Conservation (phyloP, 2,797 vertebrate genomes). For the Arremon aurantiirostris region DNA sequence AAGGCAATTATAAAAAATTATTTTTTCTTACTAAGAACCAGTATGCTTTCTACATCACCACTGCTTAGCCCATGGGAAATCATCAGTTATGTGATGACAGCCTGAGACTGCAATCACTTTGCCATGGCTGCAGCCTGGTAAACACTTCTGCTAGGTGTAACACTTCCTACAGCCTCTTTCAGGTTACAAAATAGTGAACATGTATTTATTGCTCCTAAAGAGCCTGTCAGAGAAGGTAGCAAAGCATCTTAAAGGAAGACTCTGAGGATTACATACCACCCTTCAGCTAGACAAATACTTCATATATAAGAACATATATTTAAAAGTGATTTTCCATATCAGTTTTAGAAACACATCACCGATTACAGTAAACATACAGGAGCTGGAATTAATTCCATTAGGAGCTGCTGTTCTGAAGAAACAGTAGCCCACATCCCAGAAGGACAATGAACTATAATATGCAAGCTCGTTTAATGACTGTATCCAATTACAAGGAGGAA, state of each 20-base stretch:
- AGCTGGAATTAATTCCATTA: slow-evolving; percentile 4
- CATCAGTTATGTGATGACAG: not conserved
- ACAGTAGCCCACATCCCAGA: slow-evolving; percentile 1
- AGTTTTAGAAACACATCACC: not conserved
- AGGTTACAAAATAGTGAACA: not conserved
- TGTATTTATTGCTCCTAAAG: not conserved
- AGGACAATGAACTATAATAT: slow-evolving; percentile 45
- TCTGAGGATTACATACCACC: not conserved
- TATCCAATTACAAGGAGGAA: slow-evolving; percentile 53
- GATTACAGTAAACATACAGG: not conserved
- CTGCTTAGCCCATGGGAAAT: not conserved
- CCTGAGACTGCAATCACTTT: not conserved
- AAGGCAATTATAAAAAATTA: not conserved
- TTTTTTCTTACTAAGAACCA: not conserved
- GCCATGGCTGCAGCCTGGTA: not conserved
- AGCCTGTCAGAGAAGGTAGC: not conserved
- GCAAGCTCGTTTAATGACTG: slow-evolving; percentile 54
- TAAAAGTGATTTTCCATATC: not conserved
- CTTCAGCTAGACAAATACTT: not conserved
- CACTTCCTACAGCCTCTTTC: not conserved
- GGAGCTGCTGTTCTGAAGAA: not conserved
- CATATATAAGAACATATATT: not conserved
- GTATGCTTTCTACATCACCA: not conserved
- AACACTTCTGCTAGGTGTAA: not conserved
- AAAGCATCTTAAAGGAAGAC: not conserved